Conservation (phyloP, 2,888 invertebrate species). For the Branchipolynoe longqiensis region DNA sequence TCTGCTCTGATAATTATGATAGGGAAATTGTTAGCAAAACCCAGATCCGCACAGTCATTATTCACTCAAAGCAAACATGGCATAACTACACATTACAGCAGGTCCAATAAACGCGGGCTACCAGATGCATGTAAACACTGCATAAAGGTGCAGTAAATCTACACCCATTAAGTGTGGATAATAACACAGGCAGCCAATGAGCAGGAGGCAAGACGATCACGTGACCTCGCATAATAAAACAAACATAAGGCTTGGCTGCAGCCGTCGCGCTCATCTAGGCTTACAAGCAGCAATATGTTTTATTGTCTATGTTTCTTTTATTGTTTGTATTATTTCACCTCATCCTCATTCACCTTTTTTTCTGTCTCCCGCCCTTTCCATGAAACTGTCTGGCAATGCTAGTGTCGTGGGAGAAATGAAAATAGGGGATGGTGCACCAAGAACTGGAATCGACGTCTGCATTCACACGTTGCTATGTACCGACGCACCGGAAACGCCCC, state of each 20-base stretch:
- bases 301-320: not conserved
- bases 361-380: too few species aligned
- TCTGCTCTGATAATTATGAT: too few species aligned
- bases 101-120: not conserved
- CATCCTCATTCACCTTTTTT: not conserved
- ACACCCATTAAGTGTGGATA: slow-evolving; percentile 6
- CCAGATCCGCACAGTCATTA: too few species aligned
- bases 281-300: slow-evolving; percentile 28
- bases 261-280: not conserved
- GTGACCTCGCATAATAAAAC: slow-evolving; percentile 28
- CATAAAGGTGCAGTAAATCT: not conserved
- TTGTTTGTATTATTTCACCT: not conserved
- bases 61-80: too few species aligned
- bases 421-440: too few species aligned
- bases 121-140: not conserved
- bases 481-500: too few species aligned
- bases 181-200: slow-evolving; percentile 30
- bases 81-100: too few species aligned
- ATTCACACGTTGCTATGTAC: too few species aligned
- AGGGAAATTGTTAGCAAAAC: too few species aligned
- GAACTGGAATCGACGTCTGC: too few species aligned
- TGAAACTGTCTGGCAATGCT: too few species aligned
- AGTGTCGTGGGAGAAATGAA: too few species aligned
- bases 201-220: not conserved
- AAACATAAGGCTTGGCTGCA: not conserved